Base-by-base conservation (phyloP, 2,113 vertebrate species). In the Panthera uncia region DNA sequence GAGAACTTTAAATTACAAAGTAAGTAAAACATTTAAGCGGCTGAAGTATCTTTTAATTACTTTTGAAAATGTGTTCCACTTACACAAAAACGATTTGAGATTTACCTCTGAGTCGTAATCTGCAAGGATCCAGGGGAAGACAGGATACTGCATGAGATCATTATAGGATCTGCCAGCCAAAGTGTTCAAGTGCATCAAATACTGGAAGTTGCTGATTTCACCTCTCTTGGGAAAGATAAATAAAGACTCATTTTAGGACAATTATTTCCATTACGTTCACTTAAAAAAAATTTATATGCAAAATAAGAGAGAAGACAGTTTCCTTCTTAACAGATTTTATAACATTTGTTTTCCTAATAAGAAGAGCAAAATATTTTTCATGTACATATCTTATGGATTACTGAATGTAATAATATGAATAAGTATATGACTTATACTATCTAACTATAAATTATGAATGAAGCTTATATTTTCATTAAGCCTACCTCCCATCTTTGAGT, bases 161-260 rank as follows among this genome's bases (percentile, higher is more conserved):
- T 99, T 99, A 95, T 99, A 99, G 21, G 99, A 99, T 94, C 99
- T 99, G 52, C 99, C 99, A 0, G 99, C 99, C 98, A 99, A 95
- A 0, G 99, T 99, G 98, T 99, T 99, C 89, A 99, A 99, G 97
- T 99, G 99, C 99, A 99, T 99, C 98, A 99, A 98, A 97, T 99
- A 99, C 98, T 99, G 99, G 99, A 99, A 99, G 98, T 99, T 99
- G 98, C 99, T 99, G 99, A 99, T 99, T 98, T 99, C 99, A 94
- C 99, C 99, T 99, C 99, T 99, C 99, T 99, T 98, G 96, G 89
- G 21, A 97, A 98, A 99, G 73, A 98, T 21, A 98, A 91, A 91
- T 5, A 95, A 91, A 97, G 16, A 98, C 95, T 96, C 14, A 80
- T 65, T 98, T 98, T 21, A 69, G 27, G 31, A 92, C 81, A 88